phyloP scores from a whole-genome alignment of 1,140 invertebrate species.

The Zaprionus inermis region DNA sequence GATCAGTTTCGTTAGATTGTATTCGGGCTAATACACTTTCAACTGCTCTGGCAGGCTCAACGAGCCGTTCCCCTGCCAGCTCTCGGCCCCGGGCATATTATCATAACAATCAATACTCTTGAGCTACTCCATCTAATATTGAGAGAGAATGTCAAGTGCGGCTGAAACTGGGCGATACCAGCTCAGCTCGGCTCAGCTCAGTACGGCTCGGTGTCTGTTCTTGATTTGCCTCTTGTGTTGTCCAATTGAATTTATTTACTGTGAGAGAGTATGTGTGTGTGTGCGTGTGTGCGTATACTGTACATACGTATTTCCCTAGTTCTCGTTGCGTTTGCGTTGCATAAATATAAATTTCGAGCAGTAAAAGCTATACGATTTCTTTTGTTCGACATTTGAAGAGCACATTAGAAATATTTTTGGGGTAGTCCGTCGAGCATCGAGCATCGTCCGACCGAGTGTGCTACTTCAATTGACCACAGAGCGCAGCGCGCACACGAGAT shows the following conservation, averaged over 20 bases:
- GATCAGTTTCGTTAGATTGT: neutral
- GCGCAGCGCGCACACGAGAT: conserved; percentile 18
- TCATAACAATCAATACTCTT: conserved; percentile 25
- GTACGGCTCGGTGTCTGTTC: conserved; percentile 22
- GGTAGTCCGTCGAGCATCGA: neutral
- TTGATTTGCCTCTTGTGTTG: conserved; percentile 45
- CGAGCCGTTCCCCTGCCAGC: neutral
- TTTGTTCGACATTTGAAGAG: conserved; percentile 42
- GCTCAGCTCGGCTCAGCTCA: neutral
- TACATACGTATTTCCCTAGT: conserved; percentile 14
- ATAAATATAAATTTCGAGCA: conserved; percentile 40
- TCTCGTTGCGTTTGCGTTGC: conserved; percentile 25
- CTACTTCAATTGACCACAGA: conserved; percentile 28
- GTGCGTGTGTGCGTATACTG: conserved; percentile 12
- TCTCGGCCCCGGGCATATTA: conserved; percentile 10
- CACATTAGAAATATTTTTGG: conserved; percentile 35
- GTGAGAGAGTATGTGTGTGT: neutral
- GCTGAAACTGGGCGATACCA: conserved; percentile 10
- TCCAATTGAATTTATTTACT: conserved; percentile 42
- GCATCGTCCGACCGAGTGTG: too few relatives aligned
- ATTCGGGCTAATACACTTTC: neutral
- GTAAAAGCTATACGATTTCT: conserved; percentile 26
- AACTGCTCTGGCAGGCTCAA: neutral
- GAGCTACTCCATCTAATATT: neutral
- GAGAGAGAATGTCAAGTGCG: conserved; percentile 21